phyloP scores from a whole-genome alignment of 2,888 invertebrate genomes.

The Cataglyphis cursor region DNA sequence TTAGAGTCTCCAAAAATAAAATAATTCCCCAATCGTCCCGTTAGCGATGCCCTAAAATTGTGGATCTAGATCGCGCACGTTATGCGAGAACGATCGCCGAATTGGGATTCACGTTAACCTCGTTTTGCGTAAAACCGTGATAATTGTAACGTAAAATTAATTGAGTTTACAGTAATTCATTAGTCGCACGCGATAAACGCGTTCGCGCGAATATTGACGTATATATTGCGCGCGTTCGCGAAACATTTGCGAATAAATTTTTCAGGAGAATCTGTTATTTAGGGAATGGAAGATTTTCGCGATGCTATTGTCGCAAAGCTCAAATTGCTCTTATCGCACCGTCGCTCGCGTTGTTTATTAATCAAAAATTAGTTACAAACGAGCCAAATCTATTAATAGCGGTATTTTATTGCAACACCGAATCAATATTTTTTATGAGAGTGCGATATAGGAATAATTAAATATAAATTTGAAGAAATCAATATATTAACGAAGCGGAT shows the following conservation, averaged over 20 bases:
- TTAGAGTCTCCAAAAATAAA: constrained; percentile 27
- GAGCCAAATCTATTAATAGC: neutral
- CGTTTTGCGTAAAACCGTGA: constrained; percentile 8
- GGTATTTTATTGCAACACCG: neutral
- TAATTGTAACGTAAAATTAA: constrained; percentile 41
- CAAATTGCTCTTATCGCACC: neutral
- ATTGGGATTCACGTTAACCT: neutral
- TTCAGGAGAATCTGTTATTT: neutral
- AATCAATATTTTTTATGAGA: neutral
- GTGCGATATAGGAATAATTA: neutral
- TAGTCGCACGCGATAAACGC: constrained; percentile 47
- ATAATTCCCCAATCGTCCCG: constrained; percentile 5
- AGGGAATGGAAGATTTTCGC: neutral
- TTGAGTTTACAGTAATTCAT: constrained; percentile 36
- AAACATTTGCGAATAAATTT: constrained; percentile 15
- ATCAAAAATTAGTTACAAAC: neutral
- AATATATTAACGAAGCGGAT: neutral
- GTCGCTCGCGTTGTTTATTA: neutral
- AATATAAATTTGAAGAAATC: neutral
- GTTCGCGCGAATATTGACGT: constrained; percentile 37
- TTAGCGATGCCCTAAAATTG: constrained; percentile 9
- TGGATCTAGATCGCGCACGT: neutral
- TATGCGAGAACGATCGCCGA: neutral
- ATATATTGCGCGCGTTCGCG: constrained; percentile 19
- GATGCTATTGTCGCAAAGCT: neutral